Evolutionary conservation across 2,113 vertebrate genomes (phyloP), one percentile per base, ranked within the genome.

Genomic region (Macaca fascicularis): DNA sequence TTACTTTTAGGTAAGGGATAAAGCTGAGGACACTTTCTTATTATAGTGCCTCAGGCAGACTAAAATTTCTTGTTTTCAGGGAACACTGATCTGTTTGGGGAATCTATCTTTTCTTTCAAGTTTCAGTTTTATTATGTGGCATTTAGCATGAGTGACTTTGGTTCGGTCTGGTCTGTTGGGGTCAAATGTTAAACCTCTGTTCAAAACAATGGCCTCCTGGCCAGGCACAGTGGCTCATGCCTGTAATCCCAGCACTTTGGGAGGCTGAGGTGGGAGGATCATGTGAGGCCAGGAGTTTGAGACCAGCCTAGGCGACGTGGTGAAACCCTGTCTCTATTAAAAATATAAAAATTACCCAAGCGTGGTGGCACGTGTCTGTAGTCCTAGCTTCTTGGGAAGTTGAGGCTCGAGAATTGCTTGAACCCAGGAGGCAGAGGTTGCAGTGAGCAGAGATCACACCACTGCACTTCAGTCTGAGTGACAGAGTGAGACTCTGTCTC

Each of bases 201-300:
- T 9, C 17, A 55, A 86, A 88, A 50, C 8, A 38, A 40, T 32
- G 17, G 48, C 25, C 25, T 72, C 69, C 67, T 69, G 61, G 27
- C 12, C 27, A 2, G 27, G 27, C 0, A 0, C 2, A 2, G 27
- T 64, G 61, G 61, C 61, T 64, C 61, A 30, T 2, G 11, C 61
- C 61, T 64, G 12, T 32, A 32, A 64, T 64, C 12, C 61, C 61
- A 64, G 61, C 27, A 32, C 27, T 64, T 30, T 64, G 61, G 61
- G 27, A 32, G 61, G 61, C 61, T 32, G 27, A 64, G 61, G 61
- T 5, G 0, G 61, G 27, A 64, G 61, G 27, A 32, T 64, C 61
- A 64, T 0, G 27, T 64, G 61, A 64, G 27, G 27, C 61, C 27
- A 30, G 5, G 61, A 14, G 61, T 64, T 64, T 12, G 30, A 64